These are phyloP conservation scores for Catharus bicknelli DNA, from an alignment of 2,113 vertebrate genomes.

Conservation along the genomic window DNA sequence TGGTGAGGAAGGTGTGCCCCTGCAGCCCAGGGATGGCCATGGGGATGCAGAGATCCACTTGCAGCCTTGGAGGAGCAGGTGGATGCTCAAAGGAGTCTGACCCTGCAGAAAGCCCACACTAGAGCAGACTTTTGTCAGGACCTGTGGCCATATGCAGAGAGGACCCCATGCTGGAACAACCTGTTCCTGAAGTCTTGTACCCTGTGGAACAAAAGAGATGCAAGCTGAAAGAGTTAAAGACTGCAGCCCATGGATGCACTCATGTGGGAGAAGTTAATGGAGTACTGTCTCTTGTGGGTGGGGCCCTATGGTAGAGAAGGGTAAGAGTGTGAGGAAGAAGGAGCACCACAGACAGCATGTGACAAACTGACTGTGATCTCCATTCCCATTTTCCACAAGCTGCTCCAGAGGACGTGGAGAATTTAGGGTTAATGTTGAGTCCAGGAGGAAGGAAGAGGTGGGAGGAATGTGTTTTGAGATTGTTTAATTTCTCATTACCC, in stretches of 20 bases:
- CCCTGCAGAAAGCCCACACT: not conserved
- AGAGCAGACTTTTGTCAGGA: not conserved
- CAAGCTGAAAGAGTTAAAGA: not conserved
- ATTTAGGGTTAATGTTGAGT: not conserved
- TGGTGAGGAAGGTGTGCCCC: not conserved
- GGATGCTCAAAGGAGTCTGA: not conserved
- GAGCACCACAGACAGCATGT: not conserved
- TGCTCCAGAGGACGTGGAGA: not conserved
- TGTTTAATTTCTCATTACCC: not conserved
- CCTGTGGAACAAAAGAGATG: not conserved
- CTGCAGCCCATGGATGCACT: not conserved
- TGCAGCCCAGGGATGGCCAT: not conserved
- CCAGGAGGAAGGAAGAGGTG: not conserved
- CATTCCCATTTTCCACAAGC: not conserved
- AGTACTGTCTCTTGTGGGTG: not conserved
- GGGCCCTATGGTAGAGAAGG: not conserved
- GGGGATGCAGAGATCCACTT: not conserved
- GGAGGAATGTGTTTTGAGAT: not conserved
- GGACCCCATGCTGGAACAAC: not conserved
- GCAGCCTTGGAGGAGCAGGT: not conserved
- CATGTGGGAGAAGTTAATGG: not conserved
- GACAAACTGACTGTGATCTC: not conserved
- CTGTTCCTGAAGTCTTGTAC: not conserved
- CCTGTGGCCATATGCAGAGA: not conserved
- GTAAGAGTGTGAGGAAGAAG: not conserved